These are phyloP conservation scores for Dendroctonus valens DNA, from an alignment of 1,140 invertebrate genomes.

Conservation along the genomic window DNA sequence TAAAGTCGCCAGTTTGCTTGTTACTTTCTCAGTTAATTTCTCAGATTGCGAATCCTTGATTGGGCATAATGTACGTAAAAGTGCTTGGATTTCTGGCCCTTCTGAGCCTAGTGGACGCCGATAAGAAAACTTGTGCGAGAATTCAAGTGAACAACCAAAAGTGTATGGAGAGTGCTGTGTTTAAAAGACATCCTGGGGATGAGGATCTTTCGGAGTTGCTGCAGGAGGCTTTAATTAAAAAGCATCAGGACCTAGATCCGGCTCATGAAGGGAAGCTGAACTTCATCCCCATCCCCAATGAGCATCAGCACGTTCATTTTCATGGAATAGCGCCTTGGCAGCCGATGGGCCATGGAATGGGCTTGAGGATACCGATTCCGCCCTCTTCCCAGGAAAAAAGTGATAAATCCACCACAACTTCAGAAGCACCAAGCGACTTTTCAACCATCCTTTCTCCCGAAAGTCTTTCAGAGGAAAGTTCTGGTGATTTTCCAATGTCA, in stretches of 20 bases:
- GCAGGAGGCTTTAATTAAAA: background rate
- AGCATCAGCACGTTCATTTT: background rate
- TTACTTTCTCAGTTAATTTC: background rate
- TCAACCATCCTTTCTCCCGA: background rate
- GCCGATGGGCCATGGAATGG: background rate
- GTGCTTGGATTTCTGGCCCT: background rate
- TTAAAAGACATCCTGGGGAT: background rate
- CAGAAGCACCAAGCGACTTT: background rate
- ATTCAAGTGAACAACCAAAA: conserved; percentile 1
- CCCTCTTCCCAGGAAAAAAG: background rate
- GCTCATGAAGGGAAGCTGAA: background rate
- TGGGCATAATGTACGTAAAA: background rate
- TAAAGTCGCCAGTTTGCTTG: background rate
- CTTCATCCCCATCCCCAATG: background rate
- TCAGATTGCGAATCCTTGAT: background rate
- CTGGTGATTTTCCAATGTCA: no score
- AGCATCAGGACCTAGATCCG: background rate
- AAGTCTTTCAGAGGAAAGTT: background rate
- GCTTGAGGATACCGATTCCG: no score
- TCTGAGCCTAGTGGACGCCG: background rate
- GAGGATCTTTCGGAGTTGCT: background rate
- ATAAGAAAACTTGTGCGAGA: conserved; percentile 2
- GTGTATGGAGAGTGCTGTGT: conserved; percentile 10
- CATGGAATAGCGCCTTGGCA: background rate
- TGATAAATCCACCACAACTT: background rate